Conservation (phyloP, 1,140 invertebrate species). For the Liolophura sinensis region DNA sequence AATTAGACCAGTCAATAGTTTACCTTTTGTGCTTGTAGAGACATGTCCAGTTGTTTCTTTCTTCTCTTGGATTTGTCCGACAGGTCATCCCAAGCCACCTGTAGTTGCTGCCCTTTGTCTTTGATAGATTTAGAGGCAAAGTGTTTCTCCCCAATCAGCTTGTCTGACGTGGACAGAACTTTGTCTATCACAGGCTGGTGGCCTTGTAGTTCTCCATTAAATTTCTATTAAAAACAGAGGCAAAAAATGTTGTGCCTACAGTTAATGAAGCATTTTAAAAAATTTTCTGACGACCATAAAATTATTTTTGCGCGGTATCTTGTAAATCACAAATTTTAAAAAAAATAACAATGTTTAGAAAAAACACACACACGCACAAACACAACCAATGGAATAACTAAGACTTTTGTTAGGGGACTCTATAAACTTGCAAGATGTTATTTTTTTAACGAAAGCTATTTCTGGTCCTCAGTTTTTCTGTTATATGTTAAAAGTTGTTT, state of each 20-base stretch:
- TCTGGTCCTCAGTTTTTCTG: no score
- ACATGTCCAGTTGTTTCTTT: slow-evolving; percentile 78
- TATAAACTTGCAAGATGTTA: no score
- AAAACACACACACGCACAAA: no score
- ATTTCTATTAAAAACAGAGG: slow-evolving; percentile 75
- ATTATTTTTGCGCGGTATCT: slow-evolving; percentile 34
- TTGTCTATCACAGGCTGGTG: slow-evolving; percentile 96
- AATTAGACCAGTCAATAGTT: slow-evolving; percentile 3
- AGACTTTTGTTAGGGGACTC: no score
- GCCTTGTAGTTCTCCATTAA: slow-evolving; percentile 70
- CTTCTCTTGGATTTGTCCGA: slow-evolving; percentile 74
- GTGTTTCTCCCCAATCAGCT: slow-evolving; percentile 91
- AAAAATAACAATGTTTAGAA: slow-evolving; percentile 78
- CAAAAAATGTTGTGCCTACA: slow-evolving; percentile 65
- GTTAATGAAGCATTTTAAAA: slow-evolving; percentile 61
- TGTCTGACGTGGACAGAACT: slow-evolving; percentile 83
- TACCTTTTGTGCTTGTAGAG: slow-evolving; percentile 81
- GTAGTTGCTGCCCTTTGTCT: slow-evolving; percentile 70
- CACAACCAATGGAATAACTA: no score
- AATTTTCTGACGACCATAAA: slow-evolving; percentile 81
- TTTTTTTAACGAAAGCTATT: no score
- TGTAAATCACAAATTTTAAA: slow-evolving; percentile 62
- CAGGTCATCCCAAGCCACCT: slow-evolving; percentile 83
- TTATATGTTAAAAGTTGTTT: no score
- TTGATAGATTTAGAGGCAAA: slow-evolving; percentile 93